phyloP scores from a whole-genome alignment of 2,888 invertebrate species.

The Lycaena phlaeas region DNA sequence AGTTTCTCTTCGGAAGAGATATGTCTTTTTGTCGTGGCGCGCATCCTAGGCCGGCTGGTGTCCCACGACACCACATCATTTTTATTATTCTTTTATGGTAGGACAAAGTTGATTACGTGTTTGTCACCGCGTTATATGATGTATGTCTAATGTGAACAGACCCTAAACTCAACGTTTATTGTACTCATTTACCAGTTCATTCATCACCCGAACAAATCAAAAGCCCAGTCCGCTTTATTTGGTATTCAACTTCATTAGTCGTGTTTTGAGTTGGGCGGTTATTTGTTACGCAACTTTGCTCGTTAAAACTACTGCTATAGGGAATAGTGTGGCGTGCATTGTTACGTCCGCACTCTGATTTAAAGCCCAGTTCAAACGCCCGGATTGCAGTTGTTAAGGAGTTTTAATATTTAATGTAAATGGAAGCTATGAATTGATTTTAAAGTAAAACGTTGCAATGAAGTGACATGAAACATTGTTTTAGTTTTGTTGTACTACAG shows the following conservation, averaged over 20 bases:
- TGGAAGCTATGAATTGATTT: slow-evolving; percentile 18
- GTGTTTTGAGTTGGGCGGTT: slow-evolving; percentile 19
- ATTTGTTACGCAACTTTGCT: slow-evolving; percentile 15
- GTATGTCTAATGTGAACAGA: neutral
- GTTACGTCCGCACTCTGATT: neutral
- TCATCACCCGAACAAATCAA: slow-evolving; percentile 17
- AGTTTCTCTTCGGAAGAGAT: no score
- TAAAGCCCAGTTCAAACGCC: neutral
- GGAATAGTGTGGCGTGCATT: slow-evolving; percentile 14
- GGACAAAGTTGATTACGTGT: no score
- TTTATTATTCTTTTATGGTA: no score
- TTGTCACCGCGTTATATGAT: no score
- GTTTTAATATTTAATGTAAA: slow-evolving; percentile 20
- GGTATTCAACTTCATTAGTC: slow-evolving; percentile 20
- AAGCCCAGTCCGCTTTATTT: slow-evolving; percentile 16
- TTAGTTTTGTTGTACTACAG: no score
- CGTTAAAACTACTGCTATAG: slow-evolving; percentile 14
- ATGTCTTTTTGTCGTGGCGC: no score
- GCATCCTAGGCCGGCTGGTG: no score
- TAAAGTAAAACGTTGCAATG: slow-evolving; percentile 7
- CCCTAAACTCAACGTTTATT: neutral
- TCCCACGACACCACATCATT: no score
- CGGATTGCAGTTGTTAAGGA: slow-evolving; percentile 11
- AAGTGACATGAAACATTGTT: slow-evolving; percentile 5
- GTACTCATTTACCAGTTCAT: slow-evolving; percentile 9